Conservation (phyloP, 2,888 invertebrate species). For the Euclidia mi region DNA sequence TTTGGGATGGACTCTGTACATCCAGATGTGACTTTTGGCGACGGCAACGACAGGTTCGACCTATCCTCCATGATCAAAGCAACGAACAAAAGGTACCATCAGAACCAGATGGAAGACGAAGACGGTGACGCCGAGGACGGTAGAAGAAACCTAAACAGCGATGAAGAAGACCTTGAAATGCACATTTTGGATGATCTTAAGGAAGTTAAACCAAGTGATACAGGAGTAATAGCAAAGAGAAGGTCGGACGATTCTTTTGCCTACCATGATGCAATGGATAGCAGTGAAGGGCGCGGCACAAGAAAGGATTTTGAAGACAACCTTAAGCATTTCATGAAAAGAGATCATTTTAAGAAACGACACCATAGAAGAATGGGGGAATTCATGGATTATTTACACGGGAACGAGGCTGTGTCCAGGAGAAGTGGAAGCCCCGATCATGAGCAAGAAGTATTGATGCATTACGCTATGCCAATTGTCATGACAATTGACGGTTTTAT, state of each 20-base stretch:
- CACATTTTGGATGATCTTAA: neutral
- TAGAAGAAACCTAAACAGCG: slow-evolving; percentile 32
- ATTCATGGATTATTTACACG: slow-evolving; percentile 37
- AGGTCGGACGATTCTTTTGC: slow-evolving; percentile 51
- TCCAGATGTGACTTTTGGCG: slow-evolving; percentile 74
- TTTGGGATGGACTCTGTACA: slow-evolving; percentile 48
- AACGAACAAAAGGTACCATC: slow-evolving; percentile 47
- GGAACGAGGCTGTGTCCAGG: slow-evolving; percentile 3
- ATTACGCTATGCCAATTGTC: slow-evolving; percentile 71
- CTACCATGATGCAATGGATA: slow-evolving; percentile 57
- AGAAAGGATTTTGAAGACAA: slow-evolving; percentile 57
- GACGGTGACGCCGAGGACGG: slow-evolving; percentile 38
- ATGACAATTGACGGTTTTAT: slow-evolving; percentile 71
- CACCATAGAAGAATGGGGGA: slow-evolving; percentile 31
- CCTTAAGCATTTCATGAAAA: slow-evolving; percentile 47
- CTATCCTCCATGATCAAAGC: slow-evolving; percentile 60
- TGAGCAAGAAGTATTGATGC: slow-evolving; percentile 61
- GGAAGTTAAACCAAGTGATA: neutral
- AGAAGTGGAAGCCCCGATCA: slow-evolving; percentile 28
- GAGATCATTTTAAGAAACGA: neutral
- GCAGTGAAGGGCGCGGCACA: slow-evolving; percentile 41
- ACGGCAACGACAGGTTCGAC: slow-evolving; percentile 74
- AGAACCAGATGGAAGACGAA: neutral
- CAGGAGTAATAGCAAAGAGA: slow-evolving; percentile 5
- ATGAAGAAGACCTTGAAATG: slow-evolving; percentile 2